Percentiles rank a stretch among this genome's conserved stretches.
These are phyloP conservation scores for Steatocranus sp. DNA, from an alignment of 2,797 vertebrate species.

Conservation along the genomic window DNA sequence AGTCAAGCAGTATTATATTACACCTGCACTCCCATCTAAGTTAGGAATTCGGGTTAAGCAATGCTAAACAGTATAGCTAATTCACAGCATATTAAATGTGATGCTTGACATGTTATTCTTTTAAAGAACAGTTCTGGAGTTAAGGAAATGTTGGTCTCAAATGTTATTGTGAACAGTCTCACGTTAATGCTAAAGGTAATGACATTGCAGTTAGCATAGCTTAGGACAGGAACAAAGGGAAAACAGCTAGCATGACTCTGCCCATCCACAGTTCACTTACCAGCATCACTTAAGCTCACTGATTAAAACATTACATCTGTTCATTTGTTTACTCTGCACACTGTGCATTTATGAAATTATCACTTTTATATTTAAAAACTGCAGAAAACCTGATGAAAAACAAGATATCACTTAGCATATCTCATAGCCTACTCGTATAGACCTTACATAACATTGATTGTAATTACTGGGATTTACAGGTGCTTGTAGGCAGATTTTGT, in stretches of 20 bases:
- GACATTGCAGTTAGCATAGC: neutral
- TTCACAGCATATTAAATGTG: neutral
- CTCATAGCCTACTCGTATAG: neutral
- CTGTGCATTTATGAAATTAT: neutral
- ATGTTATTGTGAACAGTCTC: neutral
- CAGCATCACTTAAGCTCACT: neutral
- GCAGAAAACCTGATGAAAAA: neutral
- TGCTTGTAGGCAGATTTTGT: neutral
- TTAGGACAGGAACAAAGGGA: neutral
- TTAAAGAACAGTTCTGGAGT: neutral
- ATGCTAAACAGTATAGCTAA: neutral
- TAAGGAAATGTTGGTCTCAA: neutral
- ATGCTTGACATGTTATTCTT: neutral
- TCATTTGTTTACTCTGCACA: neutral
- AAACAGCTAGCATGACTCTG: neutral
- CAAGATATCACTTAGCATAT: neutral
- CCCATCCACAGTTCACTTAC: neutral
- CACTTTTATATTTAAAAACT: neutral
- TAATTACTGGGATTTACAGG: neutral
- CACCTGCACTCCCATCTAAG: slow-evolving; percentile 18
- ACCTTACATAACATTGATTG: neutral
- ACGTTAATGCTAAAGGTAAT: neutral
- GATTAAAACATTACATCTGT: neutral
- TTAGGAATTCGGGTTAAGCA: slow-evolving; percentile 1
- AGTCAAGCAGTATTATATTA: slow-evolving; percentile 21